Evolutionary conservation across 1,140 invertebrate species (phyloP).

Genomic region (Latrodectus geometricus): DNA sequence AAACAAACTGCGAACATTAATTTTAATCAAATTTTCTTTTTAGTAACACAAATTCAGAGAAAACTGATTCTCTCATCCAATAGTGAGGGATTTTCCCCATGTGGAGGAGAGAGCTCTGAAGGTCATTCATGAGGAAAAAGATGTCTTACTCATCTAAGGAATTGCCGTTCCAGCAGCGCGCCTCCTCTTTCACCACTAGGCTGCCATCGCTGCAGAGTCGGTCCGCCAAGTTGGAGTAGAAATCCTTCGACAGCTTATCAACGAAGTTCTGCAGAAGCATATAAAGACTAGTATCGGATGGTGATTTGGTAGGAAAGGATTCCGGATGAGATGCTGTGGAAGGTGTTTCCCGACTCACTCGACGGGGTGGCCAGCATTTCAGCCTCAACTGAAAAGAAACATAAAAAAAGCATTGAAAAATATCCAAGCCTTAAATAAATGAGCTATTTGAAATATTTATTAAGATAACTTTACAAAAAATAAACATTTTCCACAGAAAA

Average conservation of each 20-base stretch:
- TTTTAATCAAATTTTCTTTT: no score
- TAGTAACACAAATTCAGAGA: no score
- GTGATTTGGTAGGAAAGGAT: neutral
- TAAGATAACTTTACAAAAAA: no score
- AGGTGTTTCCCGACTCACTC: slow-evolving; percentile 22
- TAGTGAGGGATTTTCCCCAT: no score
- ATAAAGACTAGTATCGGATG: slow-evolving; percentile 30
- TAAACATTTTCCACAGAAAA: no score
- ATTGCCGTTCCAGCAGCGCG: slow-evolving; percentile 81
- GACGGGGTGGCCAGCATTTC: slow-evolving; percentile 60
- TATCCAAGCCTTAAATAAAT: no score
- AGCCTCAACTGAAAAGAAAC: slow-evolving; percentile 36
- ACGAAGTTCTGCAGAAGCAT: slow-evolving; percentile 76
- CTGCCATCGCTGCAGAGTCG: slow-evolving; percentile 75
- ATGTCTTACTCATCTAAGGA: slow-evolving; percentile 80
- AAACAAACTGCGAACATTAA: no score
- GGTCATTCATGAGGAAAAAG: no score
- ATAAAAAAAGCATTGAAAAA: neutral
- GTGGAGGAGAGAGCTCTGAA: no score
- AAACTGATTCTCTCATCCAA: no score
- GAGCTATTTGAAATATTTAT: no score
- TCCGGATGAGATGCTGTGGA: neutral
- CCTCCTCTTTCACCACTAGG: slow-evolving; percentile 68
- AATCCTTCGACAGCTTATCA: slow-evolving; percentile 76
- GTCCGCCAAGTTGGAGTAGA: slow-evolving; percentile 79